These are phyloP conservation scores for Nebria salina DNA, from an alignment of 2,888 invertebrate genomes.

Conservation along the genomic window DNA sequence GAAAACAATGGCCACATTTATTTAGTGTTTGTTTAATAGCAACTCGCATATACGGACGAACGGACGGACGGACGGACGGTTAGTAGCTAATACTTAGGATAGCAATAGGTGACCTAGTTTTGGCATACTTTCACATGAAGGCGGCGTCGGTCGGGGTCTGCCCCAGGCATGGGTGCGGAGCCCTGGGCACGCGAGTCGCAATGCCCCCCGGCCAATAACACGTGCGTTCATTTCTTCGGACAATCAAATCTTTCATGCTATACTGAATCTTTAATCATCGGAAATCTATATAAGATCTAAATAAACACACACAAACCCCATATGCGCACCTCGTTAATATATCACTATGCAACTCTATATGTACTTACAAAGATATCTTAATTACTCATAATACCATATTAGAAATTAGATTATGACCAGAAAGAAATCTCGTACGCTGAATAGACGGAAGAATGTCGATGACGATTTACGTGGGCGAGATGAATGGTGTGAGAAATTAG, in stretches of 20 bases:
- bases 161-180: slow-evolving; percentile 20
- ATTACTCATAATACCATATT: no score
- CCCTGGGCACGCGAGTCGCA: slow-evolving; percentile 13
- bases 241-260: background rate
- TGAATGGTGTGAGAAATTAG: no score
- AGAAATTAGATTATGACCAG: no score
- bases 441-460: no score
- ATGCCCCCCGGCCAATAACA: background rate
- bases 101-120: slow-evolving; percentile 18
- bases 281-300: background rate
- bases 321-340: no score
- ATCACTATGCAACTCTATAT: no score
- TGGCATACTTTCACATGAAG: slow-evolving; percentile 13
- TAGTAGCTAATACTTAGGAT: slow-evolving; percentile 4
- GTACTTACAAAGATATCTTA: no score
- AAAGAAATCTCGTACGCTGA: no score
- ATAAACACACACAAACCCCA: background rate
- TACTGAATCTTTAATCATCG: background rate
- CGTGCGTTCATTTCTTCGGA: background rate
- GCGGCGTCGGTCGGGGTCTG: background rate
- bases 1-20: slow-evolving; percentile 3
- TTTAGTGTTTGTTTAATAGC: slow-evolving; percentile 7
- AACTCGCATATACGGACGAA: background rate
- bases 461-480: no score
- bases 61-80: background rate